Evolutionary conservation across 2,797 vertebrate genomes (phyloP), one percentile per base, ranked within the genome.

Genomic region (Hypotaenidia okinawae): DNA sequence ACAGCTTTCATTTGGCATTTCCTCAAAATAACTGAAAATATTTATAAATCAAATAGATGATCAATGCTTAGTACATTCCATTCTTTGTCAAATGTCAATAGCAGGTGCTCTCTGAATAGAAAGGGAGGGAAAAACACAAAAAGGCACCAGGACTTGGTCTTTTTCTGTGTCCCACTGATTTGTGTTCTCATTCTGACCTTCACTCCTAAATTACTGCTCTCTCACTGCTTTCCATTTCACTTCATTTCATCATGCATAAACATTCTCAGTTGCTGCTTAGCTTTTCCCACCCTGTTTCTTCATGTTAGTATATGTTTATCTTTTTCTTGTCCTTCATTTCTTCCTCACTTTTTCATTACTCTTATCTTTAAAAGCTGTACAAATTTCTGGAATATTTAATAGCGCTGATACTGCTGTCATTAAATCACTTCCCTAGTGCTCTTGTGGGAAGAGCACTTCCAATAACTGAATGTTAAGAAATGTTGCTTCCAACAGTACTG

Each of bases 11-110:
- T 63, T 51, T 39, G 61, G 5, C 63, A 79, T 84, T 89, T 86
- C 21, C 70, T 84, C 51, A 61, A 93, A 94, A 64, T 58, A 94
- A 57, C 22, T 54, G 37, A 92, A 94, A 89, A 49, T 80, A 76
- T 76, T 84, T 91, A 70, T 39, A 72, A 61, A 58, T 49, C 74
- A 63, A 89, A 73, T 22, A 87, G 16, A 67, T 14, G 4, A 79
- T 66, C 28, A 85, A 35, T 63, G 19, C 21, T 75, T 68, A 66
- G 16, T 82, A 86, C 13, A 30, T 3, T 63, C 23, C 5, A 49
- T 75, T 90, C 3, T 87, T 78, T 83, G 72, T 68, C 22, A 80
- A 64, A 85, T 72, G 33, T 77, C 77, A 68, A 4, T 62, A 75
- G 41, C n/a, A 93, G 10, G 41, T 51, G 17, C 27, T 86, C n/a